Conservation (phyloP, 1,140 invertebrate genomes). For the Planococcus citri region DNA sequence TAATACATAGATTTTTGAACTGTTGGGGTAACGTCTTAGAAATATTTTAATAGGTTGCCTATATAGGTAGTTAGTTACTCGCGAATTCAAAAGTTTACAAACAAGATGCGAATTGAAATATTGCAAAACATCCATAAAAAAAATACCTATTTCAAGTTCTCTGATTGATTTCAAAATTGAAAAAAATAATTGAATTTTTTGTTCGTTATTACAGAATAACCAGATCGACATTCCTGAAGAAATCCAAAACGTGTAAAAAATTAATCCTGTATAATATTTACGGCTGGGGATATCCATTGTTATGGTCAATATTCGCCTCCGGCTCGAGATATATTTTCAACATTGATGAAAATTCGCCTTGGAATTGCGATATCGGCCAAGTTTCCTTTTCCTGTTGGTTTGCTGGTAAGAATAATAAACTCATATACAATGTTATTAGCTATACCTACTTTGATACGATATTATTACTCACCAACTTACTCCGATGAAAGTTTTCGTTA, state of each 20-base stretch:
- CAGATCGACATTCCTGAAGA: slow-evolving; percentile 5
- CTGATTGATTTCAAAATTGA: too few species aligned
- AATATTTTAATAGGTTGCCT: too few species aligned
- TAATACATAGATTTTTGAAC: background rate
- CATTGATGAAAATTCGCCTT: background rate
- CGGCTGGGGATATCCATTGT: background rate
- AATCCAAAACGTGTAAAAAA: background rate
- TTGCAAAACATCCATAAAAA: too few species aligned
- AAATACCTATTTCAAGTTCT: slow-evolving; percentile 12
- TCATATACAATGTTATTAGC: too few species aligned
- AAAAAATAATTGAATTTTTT: too few species aligned
- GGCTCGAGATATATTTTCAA: background rate
- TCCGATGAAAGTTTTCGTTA: too few species aligned
- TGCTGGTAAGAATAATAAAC: background rate
- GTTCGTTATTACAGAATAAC: background rate
- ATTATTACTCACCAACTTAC: too few species aligned
- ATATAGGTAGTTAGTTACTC: too few species aligned
- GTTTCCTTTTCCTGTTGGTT: background rate
- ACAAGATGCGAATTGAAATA: too few species aligned
- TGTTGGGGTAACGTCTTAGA: too few species aligned
- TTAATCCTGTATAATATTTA: background rate
- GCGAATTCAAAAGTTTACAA: too few species aligned
- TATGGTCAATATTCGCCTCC: background rate
- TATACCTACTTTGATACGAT: too few species aligned
- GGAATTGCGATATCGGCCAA: background rate